phyloP scores from a whole-genome alignment of 2,113 vertebrate genomes.

The Chamaea fasciata region DNA sequence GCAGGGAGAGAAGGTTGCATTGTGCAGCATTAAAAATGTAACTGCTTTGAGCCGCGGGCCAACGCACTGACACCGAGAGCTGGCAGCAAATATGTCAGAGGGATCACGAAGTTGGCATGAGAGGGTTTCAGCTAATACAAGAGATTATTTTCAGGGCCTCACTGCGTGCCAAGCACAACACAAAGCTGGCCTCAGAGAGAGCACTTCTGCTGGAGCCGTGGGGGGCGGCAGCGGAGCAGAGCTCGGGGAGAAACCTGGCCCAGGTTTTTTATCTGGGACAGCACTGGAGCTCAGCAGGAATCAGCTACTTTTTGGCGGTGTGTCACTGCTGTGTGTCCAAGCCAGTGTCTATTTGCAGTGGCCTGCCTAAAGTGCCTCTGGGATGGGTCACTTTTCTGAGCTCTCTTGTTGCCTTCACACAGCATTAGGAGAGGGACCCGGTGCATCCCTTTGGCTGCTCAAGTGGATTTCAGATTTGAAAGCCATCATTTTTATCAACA shows the following conservation, averaged over 20 bases:
- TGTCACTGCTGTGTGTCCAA: background rate
- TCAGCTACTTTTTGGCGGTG: background rate
- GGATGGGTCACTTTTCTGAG: background rate
- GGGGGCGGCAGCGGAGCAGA: background rate
- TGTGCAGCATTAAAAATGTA: constrained; percentile 15
- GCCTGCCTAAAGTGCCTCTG: background rate
- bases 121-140: constrained; percentile 55
- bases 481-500: background rate
- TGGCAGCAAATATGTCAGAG: constrained; percentile 53
- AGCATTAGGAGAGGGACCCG: background rate
- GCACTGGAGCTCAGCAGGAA: background rate
- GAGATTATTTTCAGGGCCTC: constrained; percentile 61
- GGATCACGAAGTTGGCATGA: constrained; percentile 57
- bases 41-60: constrained; percentile 17
- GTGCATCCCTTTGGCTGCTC: background rate
- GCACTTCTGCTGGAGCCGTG: background rate
- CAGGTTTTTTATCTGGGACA: constrained; percentile 6
- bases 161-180: constrained; percentile 24
- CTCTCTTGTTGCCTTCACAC: rapidly evolving
- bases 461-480: background rate
- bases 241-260: background rate
- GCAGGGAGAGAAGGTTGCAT: constrained; percentile 20
- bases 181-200: constrained; percentile 48
- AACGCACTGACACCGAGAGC: constrained; percentile 8
- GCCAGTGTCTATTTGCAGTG: rapidly evolving